Percentiles rank a stretch among this genome's conserved stretches.
Conservation (phyloP, 2,888 invertebrate species). For the Drosophila pseudotakahashii region DNA sequence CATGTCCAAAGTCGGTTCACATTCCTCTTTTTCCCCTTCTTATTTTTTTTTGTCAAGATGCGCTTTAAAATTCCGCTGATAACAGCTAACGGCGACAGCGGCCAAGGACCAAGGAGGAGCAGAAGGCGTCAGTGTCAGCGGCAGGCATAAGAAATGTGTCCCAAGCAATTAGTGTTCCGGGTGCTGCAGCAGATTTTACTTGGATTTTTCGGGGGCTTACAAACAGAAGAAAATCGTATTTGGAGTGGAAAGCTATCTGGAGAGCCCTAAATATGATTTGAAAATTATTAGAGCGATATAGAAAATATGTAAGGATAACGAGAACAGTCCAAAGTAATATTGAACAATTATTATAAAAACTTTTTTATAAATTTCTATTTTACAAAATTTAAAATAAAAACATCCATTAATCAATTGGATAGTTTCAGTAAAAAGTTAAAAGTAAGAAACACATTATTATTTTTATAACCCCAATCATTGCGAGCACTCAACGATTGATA, state of each 20-base stretch:
- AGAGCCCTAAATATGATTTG: neutral
- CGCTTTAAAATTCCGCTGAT: slow-evolving; percentile 76
- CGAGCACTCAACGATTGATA: slow-evolving; percentile 58
- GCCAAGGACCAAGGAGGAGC: slow-evolving; percentile 13
- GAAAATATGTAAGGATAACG: too few relatives aligned
- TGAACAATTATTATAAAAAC: neutral
- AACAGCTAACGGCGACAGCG: slow-evolving; percentile 47
- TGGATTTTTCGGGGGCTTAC: slow-evolving; percentile 3
- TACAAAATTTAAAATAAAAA: too few relatives aligned
- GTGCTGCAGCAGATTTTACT: slow-evolving; percentile 11
- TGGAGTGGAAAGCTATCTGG: neutral
- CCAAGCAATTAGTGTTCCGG: slow-evolving; percentile 62
- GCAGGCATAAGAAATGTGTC: slow-evolving; percentile 76
- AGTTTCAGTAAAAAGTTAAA: too few relatives aligned
- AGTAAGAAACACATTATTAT: too few relatives aligned
- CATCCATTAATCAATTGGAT: too few relatives aligned
- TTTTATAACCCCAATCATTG: slow-evolving; percentile 46
- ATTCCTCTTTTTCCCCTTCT: slow-evolving; percentile 27
- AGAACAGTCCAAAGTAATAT: neutral
- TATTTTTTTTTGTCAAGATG: slow-evolving; percentile 55
- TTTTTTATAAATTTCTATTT: too few relatives aligned
- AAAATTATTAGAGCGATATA: neutral
- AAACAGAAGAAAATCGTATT: neutral
- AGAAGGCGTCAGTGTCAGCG: slow-evolving; percentile 75
- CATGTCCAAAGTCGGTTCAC: slow-evolving; percentile 54